A percentile compares a stretch with the other conserved stretches of the same genome.
These are phyloP conservation scores for Zonotrichia leucophrys DNA, from an alignment of 2,113 vertebrate genomes.

Conservation along the genomic window DNA sequence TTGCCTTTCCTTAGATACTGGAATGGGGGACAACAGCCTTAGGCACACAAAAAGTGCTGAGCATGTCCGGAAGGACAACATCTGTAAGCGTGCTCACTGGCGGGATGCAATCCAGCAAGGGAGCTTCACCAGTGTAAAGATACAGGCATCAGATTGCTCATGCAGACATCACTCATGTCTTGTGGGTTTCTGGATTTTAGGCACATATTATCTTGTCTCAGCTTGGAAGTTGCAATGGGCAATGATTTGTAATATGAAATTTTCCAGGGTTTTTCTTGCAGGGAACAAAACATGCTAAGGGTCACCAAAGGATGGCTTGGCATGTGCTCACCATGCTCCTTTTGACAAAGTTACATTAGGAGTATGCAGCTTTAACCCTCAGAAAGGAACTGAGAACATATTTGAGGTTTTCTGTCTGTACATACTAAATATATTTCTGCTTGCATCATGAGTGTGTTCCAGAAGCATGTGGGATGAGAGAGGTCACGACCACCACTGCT, in stretches of 20 bases:
- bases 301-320: neutral
- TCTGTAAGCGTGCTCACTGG: neutral
- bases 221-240: neutral
- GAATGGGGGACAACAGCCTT: neutral
- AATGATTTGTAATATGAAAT: neutral
- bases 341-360: rapidly evolving
- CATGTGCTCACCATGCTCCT: neutral
- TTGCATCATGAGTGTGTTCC: neutral
- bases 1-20: neutral
- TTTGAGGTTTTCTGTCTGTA: constrained; percentile 44
- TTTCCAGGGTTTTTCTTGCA: neutral
- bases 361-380: neutral
- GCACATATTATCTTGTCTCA: neutral
- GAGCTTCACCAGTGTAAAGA: neutral
- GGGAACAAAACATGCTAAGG: neutral
- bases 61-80: neutral
- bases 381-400: constrained; percentile 41
- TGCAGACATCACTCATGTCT: neutral
- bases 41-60: neutral
- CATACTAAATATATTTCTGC: constrained; percentile 46
- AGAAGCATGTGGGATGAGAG: neutral
- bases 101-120: neutral
- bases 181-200: neutral
- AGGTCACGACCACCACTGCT: neutral
- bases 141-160: neutral